These are phyloP conservation scores for Raja brachyura DNA, from an alignment of 2,113 vertebrate species.

Conservation along the genomic window DNA sequence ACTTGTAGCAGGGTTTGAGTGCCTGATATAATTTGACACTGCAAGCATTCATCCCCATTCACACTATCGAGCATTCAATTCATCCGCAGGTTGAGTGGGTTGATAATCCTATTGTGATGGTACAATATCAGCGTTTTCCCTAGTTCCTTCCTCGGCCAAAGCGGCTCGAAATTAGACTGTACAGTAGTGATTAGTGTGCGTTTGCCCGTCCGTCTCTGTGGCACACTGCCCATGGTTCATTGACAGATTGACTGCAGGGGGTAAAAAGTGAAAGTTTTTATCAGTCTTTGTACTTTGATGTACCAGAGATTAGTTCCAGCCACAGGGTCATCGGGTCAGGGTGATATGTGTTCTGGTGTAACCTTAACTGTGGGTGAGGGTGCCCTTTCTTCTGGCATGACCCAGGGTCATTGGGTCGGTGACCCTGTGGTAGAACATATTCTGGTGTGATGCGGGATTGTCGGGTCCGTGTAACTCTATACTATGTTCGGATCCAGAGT, in stretches of 20 bases:
- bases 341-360: no score
- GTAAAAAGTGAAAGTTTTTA: background rate
- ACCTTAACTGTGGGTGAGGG: no score
- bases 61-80: background rate
- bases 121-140: background rate
- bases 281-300: background rate
- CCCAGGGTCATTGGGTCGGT: no score
- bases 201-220: background rate
- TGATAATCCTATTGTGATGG: background rate
- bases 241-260: background rate
- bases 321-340: no score
- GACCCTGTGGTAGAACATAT: no score
- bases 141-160: background rate
- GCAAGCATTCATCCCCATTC: background rate
- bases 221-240: background rate
- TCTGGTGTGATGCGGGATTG: background rate
- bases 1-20: background rate
- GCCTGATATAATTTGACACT: background rate
- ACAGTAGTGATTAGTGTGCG: background rate
- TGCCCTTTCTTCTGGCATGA: no score
- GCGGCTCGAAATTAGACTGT: background rate
- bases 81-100: background rate
- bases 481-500: background rate
- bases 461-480: background rate
- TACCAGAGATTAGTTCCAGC: background rate